Conservation (phyloP, 1,140 invertebrate species). For the Ceratosolen fusciceps region DNA sequence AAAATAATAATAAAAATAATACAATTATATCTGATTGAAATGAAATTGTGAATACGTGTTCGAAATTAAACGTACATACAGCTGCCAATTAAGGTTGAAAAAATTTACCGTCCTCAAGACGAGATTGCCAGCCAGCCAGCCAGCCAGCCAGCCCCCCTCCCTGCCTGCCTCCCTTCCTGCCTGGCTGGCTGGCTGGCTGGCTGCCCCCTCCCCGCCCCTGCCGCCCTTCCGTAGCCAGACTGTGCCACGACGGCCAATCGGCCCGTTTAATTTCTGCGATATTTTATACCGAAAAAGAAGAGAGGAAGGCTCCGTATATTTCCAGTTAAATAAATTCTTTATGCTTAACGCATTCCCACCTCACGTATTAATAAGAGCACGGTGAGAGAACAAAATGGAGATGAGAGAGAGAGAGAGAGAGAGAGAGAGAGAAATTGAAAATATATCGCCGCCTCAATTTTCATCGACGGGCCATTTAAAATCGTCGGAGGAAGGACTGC, state of each 20-base stretch:
- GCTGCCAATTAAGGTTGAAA: not conserved
- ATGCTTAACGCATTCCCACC: not conserved
- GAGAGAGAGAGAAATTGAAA: not conserved
- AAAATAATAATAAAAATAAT: no score
- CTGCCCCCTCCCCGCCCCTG: no score
- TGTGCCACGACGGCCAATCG: no score
- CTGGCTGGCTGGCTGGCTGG: no score
- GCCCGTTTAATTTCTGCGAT: not conserved
- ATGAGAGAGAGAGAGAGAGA: not conserved
- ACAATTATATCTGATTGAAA: not conserved
- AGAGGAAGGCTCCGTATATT: not conserved
- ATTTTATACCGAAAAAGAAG: not conserved
- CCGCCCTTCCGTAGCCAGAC: no score
- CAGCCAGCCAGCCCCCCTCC: no score
- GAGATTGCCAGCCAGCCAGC: not conserved
- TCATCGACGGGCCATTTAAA: constrained; percentile 35
- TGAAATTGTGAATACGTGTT: not conserved
- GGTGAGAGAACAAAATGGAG: not conserved
- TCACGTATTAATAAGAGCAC: not conserved
- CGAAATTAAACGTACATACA: not conserved
- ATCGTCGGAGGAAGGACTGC: no score
- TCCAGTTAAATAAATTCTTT: not conserved
- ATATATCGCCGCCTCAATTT: constrained; percentile 36
- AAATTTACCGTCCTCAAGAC: not conserved
- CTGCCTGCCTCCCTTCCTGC: no score